Conservation (phyloP, 2,888 invertebrate species). For the Scaptomyza flava region DNA sequence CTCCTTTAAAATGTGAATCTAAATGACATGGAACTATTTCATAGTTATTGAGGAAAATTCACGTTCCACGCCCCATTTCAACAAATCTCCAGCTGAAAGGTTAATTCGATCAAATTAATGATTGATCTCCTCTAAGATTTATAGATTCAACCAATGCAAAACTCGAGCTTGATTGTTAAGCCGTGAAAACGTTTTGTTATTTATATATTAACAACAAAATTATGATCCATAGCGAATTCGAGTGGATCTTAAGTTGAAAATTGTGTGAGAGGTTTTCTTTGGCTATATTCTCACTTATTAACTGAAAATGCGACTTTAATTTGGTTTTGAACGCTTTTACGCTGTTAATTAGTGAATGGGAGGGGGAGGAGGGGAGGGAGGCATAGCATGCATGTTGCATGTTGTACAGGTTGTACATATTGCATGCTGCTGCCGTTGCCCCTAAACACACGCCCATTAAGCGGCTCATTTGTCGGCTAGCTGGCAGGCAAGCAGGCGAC, state of each 20-base stretch:
- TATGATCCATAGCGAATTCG: conserved; percentile 26
- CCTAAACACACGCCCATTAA: conserved; percentile 58
- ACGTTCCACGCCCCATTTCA: neutral
- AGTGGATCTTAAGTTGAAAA: neutral
- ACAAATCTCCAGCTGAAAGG: neutral
- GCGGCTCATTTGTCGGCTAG: conserved; percentile 69
- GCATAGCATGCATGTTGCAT: conserved; percentile 39
- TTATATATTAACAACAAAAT: conserved; percentile 13
- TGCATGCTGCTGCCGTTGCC: conserved; percentile 38
- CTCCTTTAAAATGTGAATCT: too few relatives aligned
- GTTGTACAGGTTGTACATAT: conserved; percentile 1
- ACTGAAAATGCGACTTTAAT: conserved; percentile 35
- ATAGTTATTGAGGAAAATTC: too few relatives aligned
- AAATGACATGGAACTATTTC: too few relatives aligned
- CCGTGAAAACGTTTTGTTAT: conserved; percentile 22
- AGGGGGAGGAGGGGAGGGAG: too few relatives aligned
- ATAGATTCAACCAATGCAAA: conserved; percentile 7
- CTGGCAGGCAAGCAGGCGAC: conserved; percentile 11
- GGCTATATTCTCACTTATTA: conserved; percentile 37
- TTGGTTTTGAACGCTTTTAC: conserved; percentile 22
- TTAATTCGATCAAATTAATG: conserved; percentile 27
- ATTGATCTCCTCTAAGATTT: neutral
- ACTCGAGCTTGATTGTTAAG: neutral
- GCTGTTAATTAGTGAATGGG: conserved; percentile 60
- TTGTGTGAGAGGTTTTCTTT: conserved; percentile 32